A percentile compares a stretch with the other conserved stretches of the same genome.
Conservation (phyloP, 2,113 vertebrate genomes). For the Rhineura floridana region DNA sequence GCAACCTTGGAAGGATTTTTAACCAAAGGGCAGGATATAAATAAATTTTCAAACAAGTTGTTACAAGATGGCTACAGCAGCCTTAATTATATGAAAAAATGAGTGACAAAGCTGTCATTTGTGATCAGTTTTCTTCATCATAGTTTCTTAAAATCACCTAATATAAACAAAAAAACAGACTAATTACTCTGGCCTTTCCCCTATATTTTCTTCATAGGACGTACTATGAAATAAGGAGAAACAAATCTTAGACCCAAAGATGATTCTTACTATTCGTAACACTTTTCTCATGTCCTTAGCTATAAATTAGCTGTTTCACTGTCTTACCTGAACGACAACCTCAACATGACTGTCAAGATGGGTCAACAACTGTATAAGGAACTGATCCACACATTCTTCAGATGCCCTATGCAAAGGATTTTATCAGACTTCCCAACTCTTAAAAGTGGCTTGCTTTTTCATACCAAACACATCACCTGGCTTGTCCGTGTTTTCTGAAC, state of each 20-base stretch:
- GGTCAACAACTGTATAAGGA: not conserved
- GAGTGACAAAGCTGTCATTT: not conserved
- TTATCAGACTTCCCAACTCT: no score
- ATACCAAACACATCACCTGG: slow-evolving; percentile 36
- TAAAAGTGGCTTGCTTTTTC: slow-evolving; percentile 34
- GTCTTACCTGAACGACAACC: not conserved
- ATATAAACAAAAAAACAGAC: not conserved
- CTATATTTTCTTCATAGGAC: not conserved
- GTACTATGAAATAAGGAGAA: not conserved
- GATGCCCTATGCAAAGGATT: not conserved
- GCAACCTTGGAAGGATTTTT: not conserved
- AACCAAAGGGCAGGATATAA: not conserved
- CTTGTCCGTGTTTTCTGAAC: slow-evolving; percentile 33
- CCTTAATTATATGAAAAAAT: not conserved
- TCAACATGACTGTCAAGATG: not conserved
- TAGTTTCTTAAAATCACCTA: not conserved
- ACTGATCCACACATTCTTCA: not conserved
- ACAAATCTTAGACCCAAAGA: no score
- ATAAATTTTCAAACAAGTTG: not conserved
- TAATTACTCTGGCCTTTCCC: not conserved
- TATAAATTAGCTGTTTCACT: not conserved
- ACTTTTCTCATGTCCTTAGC: not conserved
- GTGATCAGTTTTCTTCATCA: not conserved
- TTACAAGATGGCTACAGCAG: not conserved
- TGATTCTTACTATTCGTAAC: not conserved